Evolutionary conservation across 1,140 invertebrate genomes (phyloP), one percentile per base, ranked within the genome.

Genomic region (Hyphantria cunea): DNA sequence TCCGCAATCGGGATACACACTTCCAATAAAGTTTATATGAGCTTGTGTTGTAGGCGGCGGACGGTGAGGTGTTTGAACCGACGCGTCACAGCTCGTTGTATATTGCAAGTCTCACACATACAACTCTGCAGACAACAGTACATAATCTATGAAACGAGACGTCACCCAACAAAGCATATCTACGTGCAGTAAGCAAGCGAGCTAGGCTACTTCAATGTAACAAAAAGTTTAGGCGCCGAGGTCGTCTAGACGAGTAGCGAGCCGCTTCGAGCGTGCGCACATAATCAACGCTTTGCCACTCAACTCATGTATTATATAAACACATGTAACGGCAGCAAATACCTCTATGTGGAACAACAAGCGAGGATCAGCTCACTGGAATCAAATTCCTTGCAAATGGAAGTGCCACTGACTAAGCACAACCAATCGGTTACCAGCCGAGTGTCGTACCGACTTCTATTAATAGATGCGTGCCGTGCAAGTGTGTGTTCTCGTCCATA

Each of bases 341-440:
- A 25, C 17, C 17, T 25, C 5, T 25, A 25, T 25, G 17, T 25
- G 17, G 17, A 25, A 3, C 17, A 37, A 37, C 34, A 7, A 25
- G 34, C 11, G 11, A 37, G 34, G 41, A 44, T 13, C 10, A 14
- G 6, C 13, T 12, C 12, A 33, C 14, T 25, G 32, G 53, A 13
- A 34, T 45, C 34, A 31, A 47, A 15, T 47, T 33, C 25, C 42
- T 56, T 45, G 53, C 53, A 47, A 56, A 56, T 56, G 25, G 53
- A 56, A 56, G 53, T 42, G 42, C 42, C 53, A 56, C 53, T 56
- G 53, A 56, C n/a, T 56, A 47, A 56, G 53, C 53, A 47, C 53
- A 56, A 56, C 41, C 31, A 45, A 42, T 47, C 31, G 50, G 50
- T 52, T 37, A 37, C 15, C 34, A 37, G 0, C 34, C 53, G 5